Evolutionary conservation across 2,797 vertebrate genomes (phyloP).

Genomic region (Erethizon dorsatum): DNA sequence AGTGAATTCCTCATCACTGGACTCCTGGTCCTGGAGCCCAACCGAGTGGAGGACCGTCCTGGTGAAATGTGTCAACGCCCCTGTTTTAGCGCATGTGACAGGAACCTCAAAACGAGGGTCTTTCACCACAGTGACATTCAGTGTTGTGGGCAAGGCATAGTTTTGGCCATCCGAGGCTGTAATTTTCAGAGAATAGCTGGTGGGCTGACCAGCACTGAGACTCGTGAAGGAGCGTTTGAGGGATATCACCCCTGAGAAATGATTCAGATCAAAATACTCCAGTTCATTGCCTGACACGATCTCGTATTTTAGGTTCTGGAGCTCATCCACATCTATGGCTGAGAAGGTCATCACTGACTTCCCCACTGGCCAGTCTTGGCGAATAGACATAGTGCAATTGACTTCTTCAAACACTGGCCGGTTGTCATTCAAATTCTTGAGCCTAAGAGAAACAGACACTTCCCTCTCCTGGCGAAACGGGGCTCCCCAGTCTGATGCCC

Average conservation of each 20-base stretch:
- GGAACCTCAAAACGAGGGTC: constrained; percentile 88
- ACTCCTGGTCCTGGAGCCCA: constrained; percentile 91
- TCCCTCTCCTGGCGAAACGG: constrained; percentile 95
- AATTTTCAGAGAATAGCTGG: constrained; percentile 92
- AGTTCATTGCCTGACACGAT: constrained; percentile 95
- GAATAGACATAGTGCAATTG: constrained; percentile 94
- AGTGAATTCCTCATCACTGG: constrained; percentile 89
- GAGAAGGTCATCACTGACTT: constrained; percentile 91
- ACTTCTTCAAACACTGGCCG: constrained; percentile 95
- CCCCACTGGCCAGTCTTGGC: constrained; percentile 91
- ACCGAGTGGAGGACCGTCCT: constrained; percentile 95
- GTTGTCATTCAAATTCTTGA: constrained; percentile 98
- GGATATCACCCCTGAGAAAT: constrained; percentile 92
- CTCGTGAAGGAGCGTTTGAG: constrained; percentile 91
- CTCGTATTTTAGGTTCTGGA: constrained; percentile 94
- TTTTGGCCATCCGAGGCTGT: constrained; percentile 95
- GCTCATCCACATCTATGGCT: constrained; percentile 96
- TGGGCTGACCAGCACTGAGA: constrained; percentile 79
- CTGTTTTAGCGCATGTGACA: constrained; percentile 94
- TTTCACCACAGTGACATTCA: constrained; percentile 93
- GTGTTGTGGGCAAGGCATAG: constrained; percentile 91
- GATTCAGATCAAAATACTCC: constrained; percentile 94
- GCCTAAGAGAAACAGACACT: constrained; percentile 93
- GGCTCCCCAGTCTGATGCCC: constrained; percentile 96
- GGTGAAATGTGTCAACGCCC: constrained; percentile 93